Conservation (phyloP, 2,888 invertebrate species). For the Eristalinus aeneus region DNA sequence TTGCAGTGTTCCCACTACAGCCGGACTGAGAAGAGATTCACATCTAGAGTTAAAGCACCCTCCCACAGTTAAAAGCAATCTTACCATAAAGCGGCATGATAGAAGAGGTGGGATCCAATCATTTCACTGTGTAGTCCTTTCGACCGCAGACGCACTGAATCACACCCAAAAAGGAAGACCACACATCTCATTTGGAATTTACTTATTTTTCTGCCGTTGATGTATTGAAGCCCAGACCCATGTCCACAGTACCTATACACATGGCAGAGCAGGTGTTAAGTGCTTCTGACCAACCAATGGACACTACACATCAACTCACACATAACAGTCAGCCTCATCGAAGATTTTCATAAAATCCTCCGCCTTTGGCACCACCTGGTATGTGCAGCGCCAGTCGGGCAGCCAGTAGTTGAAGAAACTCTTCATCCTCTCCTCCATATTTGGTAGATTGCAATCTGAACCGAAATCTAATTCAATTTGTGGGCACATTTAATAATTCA, state of each 20-base stretch:
- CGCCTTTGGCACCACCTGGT: slow-evolving; percentile 81
- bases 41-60: background rate
- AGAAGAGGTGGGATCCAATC: slow-evolving; percentile 81
- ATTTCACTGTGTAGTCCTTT: slow-evolving; percentile 81
- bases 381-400: slow-evolving; percentile 80
- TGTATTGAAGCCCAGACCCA: slow-evolving; percentile 84
- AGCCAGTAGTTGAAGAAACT: slow-evolving; percentile 82
- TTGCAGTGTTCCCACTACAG: slow-evolving; percentile 82
- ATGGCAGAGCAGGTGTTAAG: background rate
- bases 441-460: slow-evolving; percentile 78
- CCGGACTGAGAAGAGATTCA: slow-evolving; percentile 78
- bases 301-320: slow-evolving; percentile 80
- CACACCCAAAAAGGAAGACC: slow-evolving; percentile 86
- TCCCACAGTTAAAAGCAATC: slow-evolving; percentile 14
- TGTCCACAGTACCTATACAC: slow-evolving; percentile 85
- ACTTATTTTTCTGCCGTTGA: slow-evolving; percentile 82
- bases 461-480: slow-evolving; percentile 27
- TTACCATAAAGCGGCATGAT: slow-evolving; percentile 79
- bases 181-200: slow-evolving; percentile 82
- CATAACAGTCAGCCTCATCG: slow-evolving; percentile 82
- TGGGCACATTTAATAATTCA: slow-evolving; percentile 31
- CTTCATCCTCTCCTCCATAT: slow-evolving; percentile 81
- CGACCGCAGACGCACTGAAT: slow-evolving; percentile 80
- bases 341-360: slow-evolving; percentile 82
- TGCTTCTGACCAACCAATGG: background rate